Base-by-base conservation (phyloP, 2,113 vertebrate species). In the Hyaena hyaena region DNA sequence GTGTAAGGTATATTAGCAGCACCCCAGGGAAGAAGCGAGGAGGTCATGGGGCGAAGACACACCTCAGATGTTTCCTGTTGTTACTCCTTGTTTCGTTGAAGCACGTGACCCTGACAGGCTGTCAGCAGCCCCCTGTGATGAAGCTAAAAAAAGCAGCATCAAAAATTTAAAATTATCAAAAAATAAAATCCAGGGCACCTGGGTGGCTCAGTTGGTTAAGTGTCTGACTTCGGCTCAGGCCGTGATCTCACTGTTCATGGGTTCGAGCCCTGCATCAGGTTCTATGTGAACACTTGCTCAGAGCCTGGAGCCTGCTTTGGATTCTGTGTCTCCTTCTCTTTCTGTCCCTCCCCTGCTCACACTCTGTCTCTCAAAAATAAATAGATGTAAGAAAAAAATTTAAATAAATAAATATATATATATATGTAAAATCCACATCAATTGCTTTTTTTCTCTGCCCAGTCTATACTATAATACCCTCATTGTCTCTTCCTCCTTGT, bases 391-490 rank as follows among this genome's bases (percentile, higher is more conserved):
- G 39, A 39, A 39, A 39, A 39, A 39, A 39, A 39, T 39, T 39
- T 39, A 39, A 39, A 39, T 39, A 39, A 39, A 39, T 39, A 39
- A 39, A 39, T 39, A 39, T 3, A 39, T 39, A 39, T 39, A 39
- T 39, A 39, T 39, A 39, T 39, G 7, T 35, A 19, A n/a, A 88
- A 33, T n/a, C 24, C 74, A 33, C 68, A 82, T 8, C 69, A 87
- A 17, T 19, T 94, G 63, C 10, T 84, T 73, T 39, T 35, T 96
- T 58, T 19, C 55, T 66, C 76, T 61, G 17, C 86, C 0, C 0
- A 65, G 43, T 28, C 68, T 68, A 14, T 50, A n/a, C 87, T 33
- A 0, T 0, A 0, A 28, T 21, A n/a, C 0, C 0, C 66, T 26
- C 39, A 69, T 76, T 26, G 2, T 55, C 35, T 50, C 88, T 82